Percentiles rank a stretch among this genome's conserved stretches.
Conservation (phyloP, 1,140 invertebrate genomes). For the Adoxophyes honmai region DNA sequence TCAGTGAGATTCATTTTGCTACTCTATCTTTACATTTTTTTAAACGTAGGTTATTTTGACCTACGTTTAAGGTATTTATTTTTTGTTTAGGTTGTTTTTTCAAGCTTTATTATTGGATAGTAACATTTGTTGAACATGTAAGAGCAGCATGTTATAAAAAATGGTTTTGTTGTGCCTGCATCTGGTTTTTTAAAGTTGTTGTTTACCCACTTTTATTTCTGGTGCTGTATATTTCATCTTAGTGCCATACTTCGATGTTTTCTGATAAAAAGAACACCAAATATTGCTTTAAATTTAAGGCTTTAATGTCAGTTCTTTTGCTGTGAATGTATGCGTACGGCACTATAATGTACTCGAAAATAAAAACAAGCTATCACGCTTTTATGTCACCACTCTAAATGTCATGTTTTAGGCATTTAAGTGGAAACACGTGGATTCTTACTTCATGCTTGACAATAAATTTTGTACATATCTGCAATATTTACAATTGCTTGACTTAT, state of each 20-base stretch:
- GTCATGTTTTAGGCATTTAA: too few species aligned
- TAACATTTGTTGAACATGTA: not conserved
- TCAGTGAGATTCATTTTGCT: conserved; percentile 7
- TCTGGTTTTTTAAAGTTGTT: conserved; percentile 1
- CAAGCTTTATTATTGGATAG: conserved; percentile 5
- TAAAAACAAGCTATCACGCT: too few species aligned
- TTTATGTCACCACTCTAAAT: too few species aligned
- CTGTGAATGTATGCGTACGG: not conserved
- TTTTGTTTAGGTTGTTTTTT: conserved; percentile 14
- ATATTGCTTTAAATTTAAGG: conserved; percentile 11
- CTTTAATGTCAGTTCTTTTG: conserved; percentile 11
- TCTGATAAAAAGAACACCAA: conserved; percentile 3
- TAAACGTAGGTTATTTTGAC: not conserved
- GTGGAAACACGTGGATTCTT: too few species aligned
- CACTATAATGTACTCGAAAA: not conserved
- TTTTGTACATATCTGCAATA: too few species aligned
- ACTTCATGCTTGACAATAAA: too few species aligned
- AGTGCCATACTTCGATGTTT: conserved; percentile 3
- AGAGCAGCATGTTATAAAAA: not conserved
- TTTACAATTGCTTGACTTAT: too few species aligned
- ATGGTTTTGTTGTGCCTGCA: not conserved
- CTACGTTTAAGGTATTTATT: conserved; percentile 8
- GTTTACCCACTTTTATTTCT: not conserved
- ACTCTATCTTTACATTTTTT: conserved; percentile 9
- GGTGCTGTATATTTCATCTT: conserved; percentile 3